A percentile compares a stretch with the other conserved stretches of the same genome.
Conservation (phyloP, 2,888 invertebrate species). For the Dolichopus griseipennis region DNA sequence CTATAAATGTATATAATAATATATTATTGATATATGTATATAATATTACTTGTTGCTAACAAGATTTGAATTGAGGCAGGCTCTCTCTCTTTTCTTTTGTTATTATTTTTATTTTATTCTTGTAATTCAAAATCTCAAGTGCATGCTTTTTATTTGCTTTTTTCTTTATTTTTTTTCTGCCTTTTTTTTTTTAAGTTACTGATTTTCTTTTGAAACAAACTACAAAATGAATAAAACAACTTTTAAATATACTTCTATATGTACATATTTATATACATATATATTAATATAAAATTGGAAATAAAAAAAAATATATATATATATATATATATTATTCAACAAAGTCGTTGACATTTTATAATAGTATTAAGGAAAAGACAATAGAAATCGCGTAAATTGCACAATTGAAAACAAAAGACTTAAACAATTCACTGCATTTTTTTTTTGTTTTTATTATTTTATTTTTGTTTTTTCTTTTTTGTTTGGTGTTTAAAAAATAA, state of each 20-base stretch:
- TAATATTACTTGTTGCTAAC: not conserved
- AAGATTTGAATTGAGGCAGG: conserved; percentile 1
- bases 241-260: no score
- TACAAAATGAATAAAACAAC: not conserved
- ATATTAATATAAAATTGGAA: no score
- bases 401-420: not conserved
- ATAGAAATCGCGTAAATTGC: not conserved
- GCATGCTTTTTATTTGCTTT: not conserved
- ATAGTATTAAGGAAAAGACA: not conserved
- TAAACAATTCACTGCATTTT: no score
- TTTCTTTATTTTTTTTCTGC: not conserved
- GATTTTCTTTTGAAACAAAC: not conserved
- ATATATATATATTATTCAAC: not conserved
- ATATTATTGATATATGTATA: no score
- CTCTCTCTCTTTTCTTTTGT: not conserved
- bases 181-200: not conserved
- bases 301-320: not conserved
- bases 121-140: not conserved
- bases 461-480: no score
- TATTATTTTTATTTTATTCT: not conserved
- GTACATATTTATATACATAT: no score
- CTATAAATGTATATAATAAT: not conserved
- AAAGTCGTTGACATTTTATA: conserved; percentile 4
- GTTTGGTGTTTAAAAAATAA: no score
- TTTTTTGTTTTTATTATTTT: no score